These are phyloP conservation scores for Rhinichthys klamathensis DNA, from an alignment of 2,113 vertebrate genomes.

Conservation along the genomic window DNA sequence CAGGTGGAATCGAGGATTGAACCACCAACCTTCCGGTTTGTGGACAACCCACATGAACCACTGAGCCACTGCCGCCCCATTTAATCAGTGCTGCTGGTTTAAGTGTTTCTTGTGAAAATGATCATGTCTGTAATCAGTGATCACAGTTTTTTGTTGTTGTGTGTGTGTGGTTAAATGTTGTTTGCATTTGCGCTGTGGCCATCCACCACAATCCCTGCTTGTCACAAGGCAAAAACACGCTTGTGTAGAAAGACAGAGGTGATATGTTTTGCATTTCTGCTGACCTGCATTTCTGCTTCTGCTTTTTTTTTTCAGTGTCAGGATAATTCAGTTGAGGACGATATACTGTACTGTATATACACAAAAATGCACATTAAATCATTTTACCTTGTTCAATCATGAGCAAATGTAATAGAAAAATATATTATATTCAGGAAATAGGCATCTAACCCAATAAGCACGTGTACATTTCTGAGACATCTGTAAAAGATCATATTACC, in stretches of 20 bases:
- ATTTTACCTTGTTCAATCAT: neutral
- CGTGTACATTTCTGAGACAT: neutral
- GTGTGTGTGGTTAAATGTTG: conserved; percentile 18
- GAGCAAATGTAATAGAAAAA: neutral
- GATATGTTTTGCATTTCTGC: conserved; percentile 29
- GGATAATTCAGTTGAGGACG: neutral
- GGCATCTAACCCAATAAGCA: neutral
- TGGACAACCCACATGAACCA: no score
- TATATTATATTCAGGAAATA: neutral
- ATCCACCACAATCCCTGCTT: conserved; percentile 21
- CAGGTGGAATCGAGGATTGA: no score
- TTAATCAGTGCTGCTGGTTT: neutral
- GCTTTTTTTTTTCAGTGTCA: neutral
- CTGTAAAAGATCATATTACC: neutral
- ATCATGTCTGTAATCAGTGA: neutral
- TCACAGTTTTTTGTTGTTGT: neutral
- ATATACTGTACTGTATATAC: neutral
- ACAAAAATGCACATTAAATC: neutral
- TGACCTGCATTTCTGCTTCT: neutral
- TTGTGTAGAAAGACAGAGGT: conserved; percentile 9
- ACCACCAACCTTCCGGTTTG: no score
- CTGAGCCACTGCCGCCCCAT: no score
- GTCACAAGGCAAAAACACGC: neutral
- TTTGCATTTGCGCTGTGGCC: conserved; percentile 16
- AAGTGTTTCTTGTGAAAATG: neutral